Base-by-base conservation (phyloP, 2,113 vertebrate species). In the Sebastes schlegelii region DNA sequence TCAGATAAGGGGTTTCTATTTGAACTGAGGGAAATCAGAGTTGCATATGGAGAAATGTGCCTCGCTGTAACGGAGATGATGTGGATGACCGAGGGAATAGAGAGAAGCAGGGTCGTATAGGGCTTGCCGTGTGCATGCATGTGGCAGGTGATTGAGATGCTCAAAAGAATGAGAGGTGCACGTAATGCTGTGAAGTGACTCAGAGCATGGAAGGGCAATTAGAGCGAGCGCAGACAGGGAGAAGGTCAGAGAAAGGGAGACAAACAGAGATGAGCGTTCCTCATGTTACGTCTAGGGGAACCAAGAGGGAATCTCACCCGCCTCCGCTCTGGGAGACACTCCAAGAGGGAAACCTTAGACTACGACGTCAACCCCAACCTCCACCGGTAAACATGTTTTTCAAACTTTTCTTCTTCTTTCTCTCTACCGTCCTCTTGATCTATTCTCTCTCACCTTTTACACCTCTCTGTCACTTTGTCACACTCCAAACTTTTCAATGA, bases 321-420 rank as follows among this genome's bases (percentile, higher is more conserved):
- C 95, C 96, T 95, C 95, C 89, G 78, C 94, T 92, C 96, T 95
- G 96, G 96, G 96, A 96, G 80, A 83, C 85, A 77, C 91, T 97
- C 97, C 96, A 96, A 96, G 87, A 96, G 96, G 96, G 96, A 97
- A 97, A 97, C 96, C 96, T 97, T 95, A 97, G 95, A 97, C 93
- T 94, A 90, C 94, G 94, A 96, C 93, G 94, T 96, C 96, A 97
- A 95, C 93, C 95, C 79, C 73, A 77, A 63, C 75, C 90, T 95
- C 93, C 93, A 92, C 93, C 88, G 94, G 96, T 97, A 97, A 98
- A 98, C 97, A 97, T 96, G 96, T 97, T 97, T 97, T 97, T 95
- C 95, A 95, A 95, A 93, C 93, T 94, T 83, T 82, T 80, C 69
- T 68, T 71, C 21, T 67, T 73, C 40, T 68, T 65, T 69, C 70